Base-by-base conservation (phyloP, 2,113 vertebrate species). In the Forbesichthys agassizii region DNA sequence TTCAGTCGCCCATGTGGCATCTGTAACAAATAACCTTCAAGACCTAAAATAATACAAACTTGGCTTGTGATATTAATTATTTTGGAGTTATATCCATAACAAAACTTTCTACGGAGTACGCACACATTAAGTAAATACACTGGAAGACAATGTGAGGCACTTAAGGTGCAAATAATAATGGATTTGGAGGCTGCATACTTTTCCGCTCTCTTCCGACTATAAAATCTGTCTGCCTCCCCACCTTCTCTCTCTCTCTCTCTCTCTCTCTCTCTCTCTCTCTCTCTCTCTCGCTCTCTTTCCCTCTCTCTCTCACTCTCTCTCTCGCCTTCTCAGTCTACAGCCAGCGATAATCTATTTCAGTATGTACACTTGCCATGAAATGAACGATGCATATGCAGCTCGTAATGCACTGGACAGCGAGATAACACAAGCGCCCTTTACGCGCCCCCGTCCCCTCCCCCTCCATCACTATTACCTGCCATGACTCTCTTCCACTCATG, bases 271-370 rank as follows among this genome's bases (percentile, higher is more conserved):
- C 48, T n/a, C 60, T 12, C 8, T 6, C 66, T 6, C 48, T 2
- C 46, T 14, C 11, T 33, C 42, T 33, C 33, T 61, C 33, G 33
- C 66, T 18, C 57, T 57, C 56, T 55, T 59, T 64, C 52, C 20
- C 48, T 64, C 42, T 20, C 48, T 20, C 20, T 20, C 20, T 20
- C 73, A 61, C 58, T 61, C 14, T 33, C 33, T 27, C 27, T 27
- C 27, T 27, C 27, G 1, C 20, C 2, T 2, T 42, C 48, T 64
- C 42, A n/a, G 33, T 46, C 53, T 49, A 49, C 84, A 83, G 85
- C 81, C 82, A 52, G 55, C 82, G 70, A 85, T 90, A 91, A 90
- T 91, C 88, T 87, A 85, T 88, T 90, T 88, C 86, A 89, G 88
- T 85, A 27, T 27, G 27, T 3, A 81, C 76, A 85, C 81, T 83